Base-by-base conservation (phyloP, 2,797 vertebrate species). In the Megaceryle alcyon region DNA sequence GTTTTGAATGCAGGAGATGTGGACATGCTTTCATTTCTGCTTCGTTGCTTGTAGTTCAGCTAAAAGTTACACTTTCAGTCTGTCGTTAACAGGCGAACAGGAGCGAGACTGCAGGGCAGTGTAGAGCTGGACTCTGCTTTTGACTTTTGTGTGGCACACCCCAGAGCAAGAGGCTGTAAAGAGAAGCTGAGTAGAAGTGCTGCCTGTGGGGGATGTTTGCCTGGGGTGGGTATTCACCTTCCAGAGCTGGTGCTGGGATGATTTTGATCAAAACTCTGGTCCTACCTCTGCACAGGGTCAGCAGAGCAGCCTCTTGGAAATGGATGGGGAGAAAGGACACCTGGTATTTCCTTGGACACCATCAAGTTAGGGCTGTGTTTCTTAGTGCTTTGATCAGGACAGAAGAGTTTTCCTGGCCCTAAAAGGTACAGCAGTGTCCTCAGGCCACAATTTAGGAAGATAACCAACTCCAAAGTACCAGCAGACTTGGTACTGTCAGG, bases 21-120 rank as follows among this genome's bases (percentile, higher is more conserved):
- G 1, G 4, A 8, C 29, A 6, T 0, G 2, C 48, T 57, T 76
- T 57, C 4, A 2, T 54, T 65, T 63, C 6, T 9, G 29, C 23
- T 60, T 44, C 12, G 1, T 29, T 26, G 39, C 66, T 71, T 23
- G 1, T 23, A 6, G 22, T 79, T 64, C 28, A 85, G 19, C 60
- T 70, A 0, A 3, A 25, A 57, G n/a, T 22, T 33, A 1, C 1
- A 2, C 23, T n/a, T 72, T 53, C 41, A 5, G 25, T 41, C 60
- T 21, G 35, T 14, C 1, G 4, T 4, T 70, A 60, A 35, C 35
- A 35, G 2, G 1, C 43, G 71, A 6, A 9, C 12, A 7, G 0
- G 0, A 37, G 51, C 0, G 1, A 23, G 57, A 6, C 4, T 3
- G 33, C 17, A 8, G 66, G 46, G 60, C 46, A 1, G 5, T 0